A percentile compares a stretch with the other conserved stretches of the same genome.
These are phyloP conservation scores for Sebastes umbrosus DNA, from an alignment of 2,797 vertebrate species.

Conservation along the genomic window DNA sequence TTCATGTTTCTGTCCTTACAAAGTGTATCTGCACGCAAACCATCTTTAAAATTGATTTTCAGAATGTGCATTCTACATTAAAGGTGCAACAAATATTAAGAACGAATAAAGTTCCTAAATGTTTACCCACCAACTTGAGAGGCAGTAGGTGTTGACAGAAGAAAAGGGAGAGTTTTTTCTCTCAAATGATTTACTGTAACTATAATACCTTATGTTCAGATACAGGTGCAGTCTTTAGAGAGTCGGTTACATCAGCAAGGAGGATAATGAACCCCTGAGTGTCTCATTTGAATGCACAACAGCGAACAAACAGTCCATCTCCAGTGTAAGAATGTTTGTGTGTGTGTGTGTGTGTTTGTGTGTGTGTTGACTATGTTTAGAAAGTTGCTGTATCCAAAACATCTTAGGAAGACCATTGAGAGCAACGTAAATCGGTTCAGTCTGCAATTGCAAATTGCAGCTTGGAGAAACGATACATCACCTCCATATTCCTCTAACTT, in stretches of 20 bases:
- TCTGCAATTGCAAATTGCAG: background rate
- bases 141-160: background rate
- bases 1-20: background rate
- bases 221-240: slow-evolving; percentile 26
- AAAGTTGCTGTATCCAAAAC: background rate
- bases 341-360: background rate
- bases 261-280: slow-evolving; percentile 35
- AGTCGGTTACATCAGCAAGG: slow-evolving; percentile 24
- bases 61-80: background rate
- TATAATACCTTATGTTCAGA: slow-evolving; percentile 3
- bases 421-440: background rate
- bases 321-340: background rate
- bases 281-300: slow-evolving; percentile 35
- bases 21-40: background rate
- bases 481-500: background rate
- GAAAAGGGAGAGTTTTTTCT: background rate
- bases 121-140: background rate
- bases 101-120: background rate
- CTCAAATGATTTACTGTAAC: background rate
- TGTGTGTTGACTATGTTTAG: background rate
- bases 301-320: background rate
- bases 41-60: background rate
- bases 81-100: background rate
- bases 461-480: background rate
- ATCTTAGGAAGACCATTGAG: background rate